A percentile compares a stretch with the other conserved stretches of the same genome.
Conservation (phyloP, 2,888 invertebrate species). For the Ferdinandea cuprea region DNA sequence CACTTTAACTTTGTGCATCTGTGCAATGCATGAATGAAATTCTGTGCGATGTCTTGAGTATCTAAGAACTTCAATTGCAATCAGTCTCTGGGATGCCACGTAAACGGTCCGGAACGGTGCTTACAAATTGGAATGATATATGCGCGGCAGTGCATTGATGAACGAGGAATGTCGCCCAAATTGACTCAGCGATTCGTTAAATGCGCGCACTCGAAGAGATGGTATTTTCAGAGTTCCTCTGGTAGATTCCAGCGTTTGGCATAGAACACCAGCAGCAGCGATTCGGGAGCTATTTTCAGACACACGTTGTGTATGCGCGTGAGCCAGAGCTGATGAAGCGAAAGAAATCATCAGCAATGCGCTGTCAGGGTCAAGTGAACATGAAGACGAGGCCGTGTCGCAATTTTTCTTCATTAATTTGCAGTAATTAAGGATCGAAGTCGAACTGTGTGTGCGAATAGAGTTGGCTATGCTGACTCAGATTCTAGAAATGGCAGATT, state of each 20-base stretch:
- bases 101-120: conserved; percentile 19
- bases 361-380: conserved; percentile 69
- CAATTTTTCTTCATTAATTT: conserved; percentile 73
- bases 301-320: conserved; percentile 27
- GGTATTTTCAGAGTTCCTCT: conserved; percentile 24
- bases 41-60: conserved; percentile 54
- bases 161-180: conserved; percentile 82
- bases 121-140: conserved; percentile 76
- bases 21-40: conserved; percentile 72
- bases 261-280: conserved; percentile 5
- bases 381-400: conserved; percentile 63
- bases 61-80: conserved; percentile 58
- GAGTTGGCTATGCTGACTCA: conserved; percentile 5
- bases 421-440: conserved; percentile 59
- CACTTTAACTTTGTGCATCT: conserved; percentile 77
- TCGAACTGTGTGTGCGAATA: conserved; percentile 4
- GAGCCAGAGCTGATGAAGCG: not conserved
- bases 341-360: conserved; percentile 28
- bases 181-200: conserved; percentile 79
- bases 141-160: conserved; percentile 80
- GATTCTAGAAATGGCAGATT: not conserved
- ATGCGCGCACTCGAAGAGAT: conserved; percentile 30
- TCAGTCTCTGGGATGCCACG: conserved; percentile 32
- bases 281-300: conserved; percentile 60
- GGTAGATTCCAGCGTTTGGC: not conserved